These are phyloP conservation scores for Danionella cerebrum DNA, from an alignment of 2,113 vertebrate species.

Conservation along the genomic window DNA sequence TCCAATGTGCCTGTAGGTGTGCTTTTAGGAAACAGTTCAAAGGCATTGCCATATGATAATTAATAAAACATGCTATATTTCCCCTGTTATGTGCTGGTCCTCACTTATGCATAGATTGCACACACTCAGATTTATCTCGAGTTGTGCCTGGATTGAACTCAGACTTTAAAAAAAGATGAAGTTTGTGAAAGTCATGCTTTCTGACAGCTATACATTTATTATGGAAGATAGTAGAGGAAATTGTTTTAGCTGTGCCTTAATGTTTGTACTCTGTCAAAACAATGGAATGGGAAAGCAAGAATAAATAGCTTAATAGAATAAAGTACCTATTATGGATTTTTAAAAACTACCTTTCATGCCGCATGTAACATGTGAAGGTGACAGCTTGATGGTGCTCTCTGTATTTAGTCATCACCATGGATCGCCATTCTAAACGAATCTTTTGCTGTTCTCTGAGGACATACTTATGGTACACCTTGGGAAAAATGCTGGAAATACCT, in stretches of 20 bases:
- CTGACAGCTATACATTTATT: neutral
- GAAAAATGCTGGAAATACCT: no score
- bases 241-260: neutral
- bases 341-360: no score
- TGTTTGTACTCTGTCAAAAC: neutral
- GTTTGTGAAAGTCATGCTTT: neutral
- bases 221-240: neutral
- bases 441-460: no score
- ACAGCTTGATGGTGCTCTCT: no score
- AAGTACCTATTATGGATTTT: neutral
- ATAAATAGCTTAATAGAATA: neutral
- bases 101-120: neutral
- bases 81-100: neutral
- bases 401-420: no score
- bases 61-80: conserved; percentile 56
- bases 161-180: neutral
- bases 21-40: conserved; percentile 56
- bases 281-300: neutral
- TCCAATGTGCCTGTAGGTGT: conserved; percentile 39
- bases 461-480: no score
- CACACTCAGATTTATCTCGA: neutral
- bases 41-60: conserved; percentile 44
- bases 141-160: neutral
- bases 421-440: no score
- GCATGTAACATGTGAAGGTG: no score